These are phyloP conservation scores for Brachyptera risi DNA, from an alignment of 2,888 invertebrate genomes.

Conservation along the genomic window DNA sequence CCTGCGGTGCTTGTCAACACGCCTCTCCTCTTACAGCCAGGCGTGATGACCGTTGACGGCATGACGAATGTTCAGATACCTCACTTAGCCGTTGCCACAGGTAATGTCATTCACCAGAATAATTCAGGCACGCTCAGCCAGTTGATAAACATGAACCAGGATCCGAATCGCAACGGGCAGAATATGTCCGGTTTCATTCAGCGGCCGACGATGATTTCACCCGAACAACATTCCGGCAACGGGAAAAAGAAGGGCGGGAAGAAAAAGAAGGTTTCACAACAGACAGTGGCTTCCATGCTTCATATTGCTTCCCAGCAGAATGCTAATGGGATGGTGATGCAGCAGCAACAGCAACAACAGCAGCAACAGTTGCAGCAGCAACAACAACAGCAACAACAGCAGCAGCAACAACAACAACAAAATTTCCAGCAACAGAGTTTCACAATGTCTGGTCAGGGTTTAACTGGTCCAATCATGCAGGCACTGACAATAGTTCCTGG, in stretches of 20 bases:
- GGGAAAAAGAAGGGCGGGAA: slow-evolving; percentile 55
- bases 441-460: slow-evolving; percentile 62
- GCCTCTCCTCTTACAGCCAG: slow-evolving; percentile 74
- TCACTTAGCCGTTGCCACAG: slow-evolving; percentile 58
- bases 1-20: slow-evolving; percentile 75
- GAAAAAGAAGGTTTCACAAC: slow-evolving; percentile 66
- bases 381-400: slow-evolving; percentile 48
- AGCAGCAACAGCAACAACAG: slow-evolving; percentile 51
- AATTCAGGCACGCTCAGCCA: slow-evolving; percentile 34
- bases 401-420: slow-evolving; percentile 51
- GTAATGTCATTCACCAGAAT: slow-evolving; percentile 57
- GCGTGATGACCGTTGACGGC: slow-evolving; percentile 72
- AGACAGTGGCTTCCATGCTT: slow-evolving; percentile 59
- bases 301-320: slow-evolving; percentile 38
- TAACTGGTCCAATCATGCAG: slow-evolving; percentile 67
- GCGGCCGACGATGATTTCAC: slow-evolving; percentile 22
- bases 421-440: slow-evolving; percentile 56
- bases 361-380: slow-evolving; percentile 48
- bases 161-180: slow-evolving; percentile 43
- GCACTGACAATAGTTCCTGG: slow-evolving; percentile 73
- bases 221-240: slow-evolving; percentile 11
- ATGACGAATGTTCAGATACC: slow-evolving; percentile 64
- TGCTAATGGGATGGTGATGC: slow-evolving; percentile 34
- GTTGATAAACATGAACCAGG: slow-evolving; percentile 43
- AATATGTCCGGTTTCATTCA: slow-evolving; percentile 31